These are phyloP conservation scores for Drosophila ficusphila DNA, from an alignment of 1,140 invertebrate species.

Conservation along the genomic window DNA sequence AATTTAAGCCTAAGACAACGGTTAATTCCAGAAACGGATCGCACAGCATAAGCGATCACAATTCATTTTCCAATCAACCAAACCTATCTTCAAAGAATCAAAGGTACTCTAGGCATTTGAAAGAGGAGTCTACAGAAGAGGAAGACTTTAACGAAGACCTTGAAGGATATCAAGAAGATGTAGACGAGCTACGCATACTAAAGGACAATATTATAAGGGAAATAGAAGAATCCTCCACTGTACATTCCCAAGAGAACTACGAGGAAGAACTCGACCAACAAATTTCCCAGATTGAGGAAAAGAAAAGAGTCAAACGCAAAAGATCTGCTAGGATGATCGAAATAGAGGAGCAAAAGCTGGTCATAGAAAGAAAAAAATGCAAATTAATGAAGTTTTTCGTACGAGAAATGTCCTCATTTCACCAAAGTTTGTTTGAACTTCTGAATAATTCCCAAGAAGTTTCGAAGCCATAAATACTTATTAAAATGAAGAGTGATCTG, in stretches of 20 bases:
- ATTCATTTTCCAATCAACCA: neutral
- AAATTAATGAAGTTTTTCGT: conserved; percentile 28
- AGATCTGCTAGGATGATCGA: conserved; percentile 2
- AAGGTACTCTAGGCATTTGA: neutral
- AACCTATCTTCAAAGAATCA: neutral
- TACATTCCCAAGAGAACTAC: neutral
- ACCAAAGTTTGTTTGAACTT: conserved; percentile 26
- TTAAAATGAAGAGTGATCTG: neutral
- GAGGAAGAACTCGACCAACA: conserved; percentile 24
- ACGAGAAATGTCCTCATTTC: conserved; percentile 21
- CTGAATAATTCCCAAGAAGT: neutral
- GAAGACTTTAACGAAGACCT: neutral
- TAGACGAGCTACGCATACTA: neutral
- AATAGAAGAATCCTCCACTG: conserved; percentile 2
- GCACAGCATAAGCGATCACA: neutral
- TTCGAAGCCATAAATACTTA: neutral
- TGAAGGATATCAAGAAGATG: neutral
- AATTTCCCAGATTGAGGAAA: neutral
- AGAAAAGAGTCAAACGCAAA: neutral
- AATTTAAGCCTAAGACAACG: neutral
- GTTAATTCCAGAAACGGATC: neutral
- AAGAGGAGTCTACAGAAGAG: neutral
- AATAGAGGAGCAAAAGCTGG: conserved; percentile 35
- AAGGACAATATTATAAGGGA: conserved; percentile 10
- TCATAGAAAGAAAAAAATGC: conserved; percentile 31